Conservation (phyloP, 2,113 vertebrate species). For the Ciconia boyciana region DNA sequence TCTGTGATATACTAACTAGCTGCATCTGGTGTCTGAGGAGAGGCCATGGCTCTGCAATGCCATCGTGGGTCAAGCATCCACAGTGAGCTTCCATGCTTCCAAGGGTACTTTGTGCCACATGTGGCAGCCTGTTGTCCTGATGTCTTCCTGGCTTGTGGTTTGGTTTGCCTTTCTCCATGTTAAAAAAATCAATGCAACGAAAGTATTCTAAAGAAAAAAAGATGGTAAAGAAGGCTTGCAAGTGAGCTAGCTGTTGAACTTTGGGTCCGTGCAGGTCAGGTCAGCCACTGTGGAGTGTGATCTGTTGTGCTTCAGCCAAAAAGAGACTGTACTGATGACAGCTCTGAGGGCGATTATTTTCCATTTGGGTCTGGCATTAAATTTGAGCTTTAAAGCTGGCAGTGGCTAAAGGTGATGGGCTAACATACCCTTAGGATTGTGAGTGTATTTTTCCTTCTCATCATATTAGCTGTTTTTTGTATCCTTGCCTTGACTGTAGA, state of each 20-base stretch:
- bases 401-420: not conserved
- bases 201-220: not conserved
- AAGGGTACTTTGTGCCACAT: not conserved
- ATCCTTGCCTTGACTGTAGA: not conserved
- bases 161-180: not conserved
- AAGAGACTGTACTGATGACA: not conserved
- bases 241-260: not conserved
- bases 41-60: not conserved
- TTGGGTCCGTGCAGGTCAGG: not conserved
- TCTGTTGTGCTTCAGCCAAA: not conserved
- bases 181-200: not conserved
- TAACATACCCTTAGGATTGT: not conserved
- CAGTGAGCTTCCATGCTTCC: not conserved
- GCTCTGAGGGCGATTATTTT: not conserved
- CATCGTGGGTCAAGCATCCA: fast-evolving
- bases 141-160: not conserved
- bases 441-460: not conserved
- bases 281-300: not conserved
- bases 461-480: not conserved
- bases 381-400: not conserved
- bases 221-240: not conserved
- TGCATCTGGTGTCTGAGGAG: not conserved
- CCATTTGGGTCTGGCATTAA: not conserved
- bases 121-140: not conserved
- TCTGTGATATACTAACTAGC: not conserved